Base-by-base conservation (phyloP, 64 coral and sea anemone genomes). In the Platygyra sinensis region DNA sequence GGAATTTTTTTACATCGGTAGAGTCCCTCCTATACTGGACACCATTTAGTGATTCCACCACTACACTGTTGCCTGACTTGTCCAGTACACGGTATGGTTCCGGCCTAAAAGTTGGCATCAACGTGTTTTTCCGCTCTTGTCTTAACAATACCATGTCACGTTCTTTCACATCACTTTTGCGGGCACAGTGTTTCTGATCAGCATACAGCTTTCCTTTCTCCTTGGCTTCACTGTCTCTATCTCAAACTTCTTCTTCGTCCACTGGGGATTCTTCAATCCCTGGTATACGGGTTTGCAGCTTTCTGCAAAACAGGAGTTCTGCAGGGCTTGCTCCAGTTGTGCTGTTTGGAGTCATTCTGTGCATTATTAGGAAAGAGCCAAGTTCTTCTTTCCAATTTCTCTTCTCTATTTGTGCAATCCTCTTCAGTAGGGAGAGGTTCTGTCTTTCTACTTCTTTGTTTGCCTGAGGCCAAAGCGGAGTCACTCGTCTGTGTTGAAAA, bases 141-240 rank as follows among this genome's bases (percentile, higher is more conserved):
- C 60, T 89, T 50, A 57, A 24, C 72, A 89, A 52, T 16, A 89
- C 87, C 36, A 3, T 77, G 32, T 89, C 52, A 60, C 87, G 73
- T 76, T 36, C n/a, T 16, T 17, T 19, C 5, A 77, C 22, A 59
- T 89, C 74, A 14, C 28, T 52, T 30, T 91, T 33, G 52, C 85
- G 13, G 0, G 80, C 80, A 52, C 74, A 10, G 49, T 69, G 18
- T 30, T 72, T 91, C 32, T 76, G n/a, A 6, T 85, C 90, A 31
- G 90, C 80, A 86, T 86, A 86, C 18, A 60, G 0, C 18, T 83
- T 85, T 62, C 52, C 46, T 64, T 91, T 61, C 30, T 16, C 50
- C 60, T 90, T 90, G 65, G 42, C 72, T 62, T 82, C 77, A 38
- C 64, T 28, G 61, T 91, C 80, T 77, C 73, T 74, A 27, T 86